Percentiles rank a stretch among this genome's conserved stretches.
These are phyloP conservation scores for Carcharodon carcharias DNA, from an alignment of 2,797 vertebrate species.

Conservation along the genomic window DNA sequence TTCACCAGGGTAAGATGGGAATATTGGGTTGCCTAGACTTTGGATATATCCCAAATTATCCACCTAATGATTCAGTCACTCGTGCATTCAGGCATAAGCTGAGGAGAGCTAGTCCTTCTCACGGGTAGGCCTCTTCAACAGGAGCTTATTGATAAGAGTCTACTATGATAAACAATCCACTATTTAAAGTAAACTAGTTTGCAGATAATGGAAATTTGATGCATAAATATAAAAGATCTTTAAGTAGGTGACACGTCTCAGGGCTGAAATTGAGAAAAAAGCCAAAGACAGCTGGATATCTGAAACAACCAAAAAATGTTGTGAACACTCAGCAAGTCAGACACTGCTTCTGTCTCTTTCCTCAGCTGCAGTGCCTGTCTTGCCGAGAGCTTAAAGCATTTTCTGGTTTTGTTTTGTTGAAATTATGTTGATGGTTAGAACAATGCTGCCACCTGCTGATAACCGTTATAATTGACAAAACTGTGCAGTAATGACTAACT, in stretches of 20 bases:
- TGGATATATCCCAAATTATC: not conserved
- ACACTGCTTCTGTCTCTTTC: not conserved
- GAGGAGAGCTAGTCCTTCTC: not conserved
- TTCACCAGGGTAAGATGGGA: not conserved
- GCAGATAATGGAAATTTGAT: not conserved
- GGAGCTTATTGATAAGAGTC: not conserved
- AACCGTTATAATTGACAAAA: not conserved
- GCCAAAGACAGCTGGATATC: not conserved
- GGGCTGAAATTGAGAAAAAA: not conserved
- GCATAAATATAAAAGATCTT: not conserved
- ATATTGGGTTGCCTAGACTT: not conserved
- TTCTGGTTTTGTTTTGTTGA: not conserved
- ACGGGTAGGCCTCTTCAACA: not conserved
- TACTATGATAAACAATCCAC: not conserved
- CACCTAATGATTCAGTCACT: not conserved
- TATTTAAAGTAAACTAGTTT: not conserved
- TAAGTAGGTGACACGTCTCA: not conserved
- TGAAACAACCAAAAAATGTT: not conserved
- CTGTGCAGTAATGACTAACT: not conserved
- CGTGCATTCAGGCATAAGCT: not conserved
- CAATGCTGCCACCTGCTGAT: conserved; percentile 14
- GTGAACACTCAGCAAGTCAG: not conserved
- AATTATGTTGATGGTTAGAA: not conserved
- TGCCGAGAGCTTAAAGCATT: not conserved
- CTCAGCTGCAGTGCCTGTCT: not conserved